Percentiles rank a stretch among this genome's conserved stretches.
Evolutionary conservation across 1,140 invertebrate genomes (phyloP).

Genomic region (Aphidius ervi): DNA sequence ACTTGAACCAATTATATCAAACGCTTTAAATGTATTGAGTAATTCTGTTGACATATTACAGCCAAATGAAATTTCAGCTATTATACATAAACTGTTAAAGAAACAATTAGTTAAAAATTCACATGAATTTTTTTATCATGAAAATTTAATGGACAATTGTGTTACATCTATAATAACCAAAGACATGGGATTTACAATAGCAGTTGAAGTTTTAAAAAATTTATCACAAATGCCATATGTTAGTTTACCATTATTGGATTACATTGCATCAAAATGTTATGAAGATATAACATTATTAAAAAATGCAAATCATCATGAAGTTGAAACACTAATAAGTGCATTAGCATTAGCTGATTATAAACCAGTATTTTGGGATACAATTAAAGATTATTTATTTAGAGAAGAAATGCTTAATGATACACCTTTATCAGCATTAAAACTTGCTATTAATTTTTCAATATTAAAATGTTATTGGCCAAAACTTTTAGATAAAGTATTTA

Average conservation of each 20-base stretch:
- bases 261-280: constrained; percentile 50
- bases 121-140: constrained; percentile 55
- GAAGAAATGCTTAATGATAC: constrained; percentile 40
- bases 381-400: constrained; percentile 46
- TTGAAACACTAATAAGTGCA: constrained; percentile 52
- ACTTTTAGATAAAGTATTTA: constrained; percentile 54
- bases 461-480: constrained; percentile 55
- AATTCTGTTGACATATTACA: too few species aligned
- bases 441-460: constrained; percentile 53
- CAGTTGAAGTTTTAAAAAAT: constrained; percentile 49
- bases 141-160: constrained; percentile 54
- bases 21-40: too few species aligned
- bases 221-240: constrained; percentile 55
- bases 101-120: constrained; percentile 20
- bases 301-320: constrained; percentile 29
- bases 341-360: constrained; percentile 58
- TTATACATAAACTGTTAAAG: neutral
- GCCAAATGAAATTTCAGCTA: neutral
- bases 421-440: constrained; percentile 41
- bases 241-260: constrained; percentile 55
- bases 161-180: constrained; percentile 50
- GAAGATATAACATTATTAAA: constrained; percentile 41
- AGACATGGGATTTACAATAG: constrained; percentile 52
- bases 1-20: too few species aligned
- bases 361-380: constrained; percentile 53